Evolutionary conservation across 2,797 vertebrate genomes (phyloP).

Genomic region (Lemur catta): DNA sequence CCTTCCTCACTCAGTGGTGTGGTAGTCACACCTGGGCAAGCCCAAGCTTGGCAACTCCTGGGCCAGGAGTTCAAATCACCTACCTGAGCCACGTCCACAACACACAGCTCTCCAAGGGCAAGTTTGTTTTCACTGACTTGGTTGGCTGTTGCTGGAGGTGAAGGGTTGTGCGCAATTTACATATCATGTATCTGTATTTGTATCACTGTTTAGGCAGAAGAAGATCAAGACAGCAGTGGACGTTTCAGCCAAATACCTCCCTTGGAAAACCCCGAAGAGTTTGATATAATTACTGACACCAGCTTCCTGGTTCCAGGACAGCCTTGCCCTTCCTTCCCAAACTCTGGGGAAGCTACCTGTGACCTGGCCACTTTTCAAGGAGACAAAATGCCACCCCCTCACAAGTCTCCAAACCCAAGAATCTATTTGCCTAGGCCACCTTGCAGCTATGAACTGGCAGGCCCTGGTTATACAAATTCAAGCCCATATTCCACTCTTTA

Average conservation of each 20-base stretch:
- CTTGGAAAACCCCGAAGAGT: constrained; percentile 87
- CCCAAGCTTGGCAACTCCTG: not conserved
- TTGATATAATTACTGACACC: constrained; percentile 85
- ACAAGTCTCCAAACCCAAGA: constrained; percentile 89
- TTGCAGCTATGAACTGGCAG: constrained; percentile 90
- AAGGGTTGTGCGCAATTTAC: accelerated
- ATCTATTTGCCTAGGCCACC: constrained; percentile 88
- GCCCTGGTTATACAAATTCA: constrained; percentile 86
- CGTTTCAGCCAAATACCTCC: constrained; percentile 84
- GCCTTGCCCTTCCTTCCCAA: constrained; percentile 88
- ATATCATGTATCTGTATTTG: not conserved
- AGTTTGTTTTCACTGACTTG: not conserved
- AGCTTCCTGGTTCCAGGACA: constrained; percentile 84
- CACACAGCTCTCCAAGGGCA: not conserved
- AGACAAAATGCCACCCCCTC: constrained; percentile 85
- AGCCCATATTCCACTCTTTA: constrained; percentile 85
- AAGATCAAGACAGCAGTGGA: constrained; percentile 79
- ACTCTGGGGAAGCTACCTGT: constrained; percentile 84
- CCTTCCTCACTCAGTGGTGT: not conserved
- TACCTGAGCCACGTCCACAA: not conserved
- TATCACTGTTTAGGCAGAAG: constrained; percentile 80
- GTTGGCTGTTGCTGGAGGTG: not conserved
- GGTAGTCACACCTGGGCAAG: not conserved
- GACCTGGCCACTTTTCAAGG: constrained; percentile 86
- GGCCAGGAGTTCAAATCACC: not conserved